Conservation (phyloP, 1,140 invertebrate genomes). For the Dreissena rostriformis region DNA sequence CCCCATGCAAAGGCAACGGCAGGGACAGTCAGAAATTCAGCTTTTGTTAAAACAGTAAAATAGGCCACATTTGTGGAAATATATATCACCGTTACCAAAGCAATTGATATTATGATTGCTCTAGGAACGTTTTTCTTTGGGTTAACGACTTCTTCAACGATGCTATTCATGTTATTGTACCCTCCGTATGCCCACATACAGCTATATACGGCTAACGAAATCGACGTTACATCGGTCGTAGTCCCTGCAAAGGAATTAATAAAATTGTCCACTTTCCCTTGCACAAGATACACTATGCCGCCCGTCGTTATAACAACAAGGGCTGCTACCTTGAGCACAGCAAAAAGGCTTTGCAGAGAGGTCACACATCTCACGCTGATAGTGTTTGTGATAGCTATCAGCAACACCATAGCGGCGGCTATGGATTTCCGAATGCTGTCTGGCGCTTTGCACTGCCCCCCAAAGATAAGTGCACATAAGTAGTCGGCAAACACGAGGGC, state of each 20-base stretch:
- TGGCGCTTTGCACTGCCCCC: slow-evolving; percentile 10
- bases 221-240: not conserved
- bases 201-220: not conserved
- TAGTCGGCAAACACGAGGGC: no score
- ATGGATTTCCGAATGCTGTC: slow-evolving; percentile 17
- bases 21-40: no score
- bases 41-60: not conserved
- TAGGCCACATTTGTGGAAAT: not conserved
- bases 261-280: not conserved
- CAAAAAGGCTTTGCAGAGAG: not conserved
- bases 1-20: no score
- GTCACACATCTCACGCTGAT: not conserved
- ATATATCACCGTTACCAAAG: not conserved
- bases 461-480: not conserved
- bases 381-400: no score
- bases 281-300: not conserved
- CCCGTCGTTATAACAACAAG: not conserved
- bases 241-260: not conserved
- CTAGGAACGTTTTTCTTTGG: not conserved
- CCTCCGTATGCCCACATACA: slow-evolving; percentile 17
- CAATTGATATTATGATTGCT: not conserved
- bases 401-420: not conserved
- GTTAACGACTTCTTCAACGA: not conserved
- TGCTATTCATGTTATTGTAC: not conserved
- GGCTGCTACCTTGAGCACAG: not conserved